A percentile compares a stretch with the other conserved stretches of the same genome.
phyloP scores from a whole-genome alignment of 2,888 invertebrate genomes.

The Venustoraphidia nigricollis region DNA sequence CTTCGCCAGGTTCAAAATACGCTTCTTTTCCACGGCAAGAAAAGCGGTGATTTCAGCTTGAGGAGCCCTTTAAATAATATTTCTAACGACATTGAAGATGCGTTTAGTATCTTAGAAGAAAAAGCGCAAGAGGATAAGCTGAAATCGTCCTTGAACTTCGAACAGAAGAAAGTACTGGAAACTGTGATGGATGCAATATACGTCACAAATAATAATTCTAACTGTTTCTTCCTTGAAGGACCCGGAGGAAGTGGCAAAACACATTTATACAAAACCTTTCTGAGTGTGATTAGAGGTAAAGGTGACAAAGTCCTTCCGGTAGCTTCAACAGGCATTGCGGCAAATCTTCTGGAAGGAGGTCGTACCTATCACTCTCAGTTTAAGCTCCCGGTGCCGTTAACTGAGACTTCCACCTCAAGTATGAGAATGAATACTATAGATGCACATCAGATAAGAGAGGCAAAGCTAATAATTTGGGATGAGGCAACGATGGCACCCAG shows the following conservation, averaged over 20 bases:
- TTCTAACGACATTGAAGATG: too few relatives aligned
- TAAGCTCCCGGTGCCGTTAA: conserved; percentile 11
- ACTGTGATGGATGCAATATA: too few relatives aligned
- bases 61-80: too few relatives aligned
- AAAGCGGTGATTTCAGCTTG: too few relatives aligned
- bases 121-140: too few relatives aligned
- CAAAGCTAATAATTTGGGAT: conserved; percentile 10
- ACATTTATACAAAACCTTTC: conserved; percentile 12
- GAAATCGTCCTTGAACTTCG: too few relatives aligned
- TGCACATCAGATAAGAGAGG: conserved; percentile 4
- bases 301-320: conserved; percentile 7
- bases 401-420: conserved; percentile 8
- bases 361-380: conserved; percentile 16
- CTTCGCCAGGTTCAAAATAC: too few relatives aligned
- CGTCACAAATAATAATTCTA: not conserved
- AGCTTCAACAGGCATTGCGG: conserved; percentile 12
- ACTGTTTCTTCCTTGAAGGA: conserved; percentile 18
- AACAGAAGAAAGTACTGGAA: too few relatives aligned
- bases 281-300: conserved; percentile 6
- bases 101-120: too few relatives aligned
- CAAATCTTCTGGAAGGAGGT: conserved; percentile 12
- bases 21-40: too few relatives aligned
- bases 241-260: conserved; percentile 22
- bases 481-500: conserved; percentile 9
- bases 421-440: conserved; percentile 7